phyloP scores from a whole-genome alignment of 2,113 vertebrate genomes.

The Speoplatyrhinus poulsoni region DNA sequence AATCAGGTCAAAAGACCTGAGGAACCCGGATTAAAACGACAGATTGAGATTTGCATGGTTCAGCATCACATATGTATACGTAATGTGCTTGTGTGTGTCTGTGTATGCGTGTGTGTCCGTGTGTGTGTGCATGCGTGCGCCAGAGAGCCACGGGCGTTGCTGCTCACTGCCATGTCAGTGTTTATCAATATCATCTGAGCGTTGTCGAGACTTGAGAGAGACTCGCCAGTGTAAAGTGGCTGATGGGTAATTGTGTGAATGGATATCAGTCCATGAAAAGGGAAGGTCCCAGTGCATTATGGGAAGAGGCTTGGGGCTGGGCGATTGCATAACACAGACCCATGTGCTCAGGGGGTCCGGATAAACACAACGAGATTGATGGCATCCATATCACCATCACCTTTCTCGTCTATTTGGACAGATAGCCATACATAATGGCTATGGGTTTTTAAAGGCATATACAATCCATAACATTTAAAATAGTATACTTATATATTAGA shows the following conservation, averaged over 20 bases:
- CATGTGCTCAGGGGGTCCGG: slow-evolving; percentile 49
- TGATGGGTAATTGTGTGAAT: slow-evolving; percentile 71
- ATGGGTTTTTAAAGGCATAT: no score
- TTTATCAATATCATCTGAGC: slow-evolving; percentile 57
- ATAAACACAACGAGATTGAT: slow-evolving; percentile 46
- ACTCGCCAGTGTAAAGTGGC: slow-evolving; percentile 56
- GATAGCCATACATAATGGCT: no score
- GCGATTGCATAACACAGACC: slow-evolving; percentile 59
- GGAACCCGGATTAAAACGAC: slow-evolving; percentile 43
- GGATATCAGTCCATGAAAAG: slow-evolving; percentile 70
- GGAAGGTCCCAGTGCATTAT: slow-evolving; percentile 59
- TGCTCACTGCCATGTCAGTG: slow-evolving; percentile 43
- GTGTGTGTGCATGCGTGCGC: slow-evolving; percentile 7
- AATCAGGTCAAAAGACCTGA: slow-evolving; percentile 30
- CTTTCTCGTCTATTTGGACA: background rate
- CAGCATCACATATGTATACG: background rate
- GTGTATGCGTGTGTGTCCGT: background rate
- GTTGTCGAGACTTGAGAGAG: slow-evolving; percentile 40
- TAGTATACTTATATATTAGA: no score
- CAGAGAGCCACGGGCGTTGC: background rate
- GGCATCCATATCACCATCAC: slow-evolving; percentile 38
- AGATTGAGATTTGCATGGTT: slow-evolving; percentile 48
- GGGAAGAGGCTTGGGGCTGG: slow-evolving; percentile 47
- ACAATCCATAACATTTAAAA: no score
- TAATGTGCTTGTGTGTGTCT: background rate